Evolutionary conservation across 2,888 invertebrate species (phyloP), one percentile per base, ranked within the genome.

Genomic region (Napeogenes sylphis): DNA sequence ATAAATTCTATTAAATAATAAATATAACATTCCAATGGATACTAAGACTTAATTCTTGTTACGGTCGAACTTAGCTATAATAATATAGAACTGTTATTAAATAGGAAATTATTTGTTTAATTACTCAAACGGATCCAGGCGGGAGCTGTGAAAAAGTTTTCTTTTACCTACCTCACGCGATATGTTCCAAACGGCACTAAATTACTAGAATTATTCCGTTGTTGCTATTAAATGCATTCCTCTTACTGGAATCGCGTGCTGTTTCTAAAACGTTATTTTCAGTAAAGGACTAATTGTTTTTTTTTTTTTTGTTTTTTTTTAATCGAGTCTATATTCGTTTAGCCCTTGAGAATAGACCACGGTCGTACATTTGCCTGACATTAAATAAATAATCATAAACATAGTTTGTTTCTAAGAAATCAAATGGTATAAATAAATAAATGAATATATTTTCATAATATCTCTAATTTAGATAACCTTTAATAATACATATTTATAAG

Each of bases 151-250:
- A 69, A 73, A 71, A 73, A 72, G 69, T 61, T 66, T 65, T 59
- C 67, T 64, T 68, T 71, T 67, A 66, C 67, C 59, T 54, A 62
- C 61, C 63, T 66, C 65, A 87, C 86, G 87, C 87, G 83, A 85
- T 78, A 78, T 70, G 76, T 79, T 76, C 75, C 78, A 76, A 75
- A 80, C 77, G 79, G 79, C 81, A 81, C 81, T 83, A 85, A 87
- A 84, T 85, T 84, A 81, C 85, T 77, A 73, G 81, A 85, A 85
- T 85, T 85, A 78, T 85, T 85, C 82, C 82, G 78, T 76, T 75
- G 81, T 77, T 82, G 82, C 81, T 85, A 84, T 81, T 84, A 84
- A 86, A 86, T 86, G 86, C 84, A 85, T 87, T 87, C 85, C 81
- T 76, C 75, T 78, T 79, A 72, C 78, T 75, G 80, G 78, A 81